Conservation (phyloP, 2,888 invertebrate genomes). For the Hemicrepidius hirtus region DNA sequence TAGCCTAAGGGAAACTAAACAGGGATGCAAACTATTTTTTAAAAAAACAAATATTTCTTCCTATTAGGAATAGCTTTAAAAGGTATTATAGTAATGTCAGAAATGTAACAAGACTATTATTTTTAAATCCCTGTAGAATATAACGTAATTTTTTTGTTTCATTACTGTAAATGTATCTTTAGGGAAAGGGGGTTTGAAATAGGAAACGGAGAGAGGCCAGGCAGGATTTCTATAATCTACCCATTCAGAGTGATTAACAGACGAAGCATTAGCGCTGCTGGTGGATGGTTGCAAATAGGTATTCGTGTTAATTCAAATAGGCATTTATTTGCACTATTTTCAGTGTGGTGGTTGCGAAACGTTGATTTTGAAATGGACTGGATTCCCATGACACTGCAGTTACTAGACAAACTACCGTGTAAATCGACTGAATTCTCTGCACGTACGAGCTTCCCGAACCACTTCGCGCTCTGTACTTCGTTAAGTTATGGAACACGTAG, state of each 20-base stretch:
- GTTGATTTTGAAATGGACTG: conserved; percentile 59
- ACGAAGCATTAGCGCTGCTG: conserved; percentile 27
- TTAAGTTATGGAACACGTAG: conserved; percentile 49
- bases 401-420: conserved; percentile 47
- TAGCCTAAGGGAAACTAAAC: too few relatives aligned
- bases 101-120: neutral
- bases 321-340: conserved; percentile 59
- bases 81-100: too few relatives aligned
- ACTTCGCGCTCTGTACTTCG: conserved; percentile 36
- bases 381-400: conserved; percentile 62
- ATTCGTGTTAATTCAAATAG: conserved; percentile 59
- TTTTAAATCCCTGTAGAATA: neutral
- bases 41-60: too few relatives aligned
- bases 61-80: too few relatives aligned
- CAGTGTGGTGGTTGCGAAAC: conserved; percentile 55
- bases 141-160: conserved; percentile 11
- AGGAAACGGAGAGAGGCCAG: conserved; percentile 13
- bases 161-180: conserved; percentile 18
- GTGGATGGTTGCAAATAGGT: conserved; percentile 46
- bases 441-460: conserved; percentile 45
- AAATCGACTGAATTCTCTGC: conserved; percentile 50
- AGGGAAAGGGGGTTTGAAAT: neutral
- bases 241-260: conserved; percentile 44
- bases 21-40: too few relatives aligned
- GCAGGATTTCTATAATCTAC: conserved; percentile 26